Evolutionary conservation across 2,888 invertebrate species (phyloP).

Genomic region (Drosophila aldrichi): DNA sequence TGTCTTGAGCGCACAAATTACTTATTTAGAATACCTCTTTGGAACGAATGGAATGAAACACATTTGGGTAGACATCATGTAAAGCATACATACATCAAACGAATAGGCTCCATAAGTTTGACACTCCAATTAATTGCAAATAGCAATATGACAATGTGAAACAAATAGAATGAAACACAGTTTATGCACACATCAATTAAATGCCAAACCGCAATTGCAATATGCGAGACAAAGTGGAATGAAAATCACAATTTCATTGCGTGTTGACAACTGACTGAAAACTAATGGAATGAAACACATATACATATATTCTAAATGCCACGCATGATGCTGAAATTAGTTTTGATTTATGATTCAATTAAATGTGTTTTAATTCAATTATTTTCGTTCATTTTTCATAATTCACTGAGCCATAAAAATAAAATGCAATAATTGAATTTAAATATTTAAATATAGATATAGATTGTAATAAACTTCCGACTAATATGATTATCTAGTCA

Average conservation of each 20-base stretch:
- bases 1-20: background rate
- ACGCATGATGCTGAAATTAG: background rate
- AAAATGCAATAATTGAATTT: slow-evolving; percentile 5
- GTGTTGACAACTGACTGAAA: no score
- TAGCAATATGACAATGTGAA: background rate
- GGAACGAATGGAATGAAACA: background rate
- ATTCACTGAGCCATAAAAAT: background rate
- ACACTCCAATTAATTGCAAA: no score
- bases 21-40: no score
- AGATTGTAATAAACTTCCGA: background rate
- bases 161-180: slow-evolving; percentile 3
- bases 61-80: background rate
- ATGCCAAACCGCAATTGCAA: background rate
- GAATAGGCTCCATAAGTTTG: background rate
- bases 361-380: slow-evolving; percentile 1
- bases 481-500: slow-evolving; percentile 7
- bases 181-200: background rate
- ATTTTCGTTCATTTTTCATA: background rate
- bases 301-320: background rate
- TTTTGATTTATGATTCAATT: slow-evolving; percentile 3
- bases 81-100: background rate
- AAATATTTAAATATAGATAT: background rate
- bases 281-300: slow-evolving; percentile 5
- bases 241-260: background rate
- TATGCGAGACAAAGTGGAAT: background rate